A percentile compares a stretch with the other conserved stretches of the same genome.
Evolutionary conservation across 1,140 invertebrate genomes (phyloP).

Genomic region (Drosophila mojavensis): DNA sequence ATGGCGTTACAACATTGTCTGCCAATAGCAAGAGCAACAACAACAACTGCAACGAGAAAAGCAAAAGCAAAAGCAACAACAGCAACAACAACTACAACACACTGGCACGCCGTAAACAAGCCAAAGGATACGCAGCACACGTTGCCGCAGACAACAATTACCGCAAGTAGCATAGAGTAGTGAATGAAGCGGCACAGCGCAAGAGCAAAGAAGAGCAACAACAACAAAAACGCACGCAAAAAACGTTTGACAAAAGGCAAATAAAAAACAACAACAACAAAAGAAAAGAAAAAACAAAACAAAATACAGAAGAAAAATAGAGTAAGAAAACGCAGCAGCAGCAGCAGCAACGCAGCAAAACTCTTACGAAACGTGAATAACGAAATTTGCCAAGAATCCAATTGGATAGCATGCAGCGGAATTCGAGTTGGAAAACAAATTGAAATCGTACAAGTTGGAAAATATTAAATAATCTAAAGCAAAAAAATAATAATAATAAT

Average conservation of each 20-base stretch:
- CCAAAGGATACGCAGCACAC: constrained; percentile 38
- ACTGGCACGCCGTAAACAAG: constrained; percentile 16
- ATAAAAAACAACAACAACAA: background rate
- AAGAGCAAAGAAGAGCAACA: constrained; percentile 4
- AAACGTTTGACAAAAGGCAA: background rate
- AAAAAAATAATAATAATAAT: background rate
- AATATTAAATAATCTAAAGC: constrained; percentile 5
- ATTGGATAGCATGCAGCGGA: constrained; percentile 1
- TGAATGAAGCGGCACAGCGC: constrained; percentile 9
- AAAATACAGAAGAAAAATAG: constrained; percentile 15
- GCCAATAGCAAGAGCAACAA: constrained; percentile 23
- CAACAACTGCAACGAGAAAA: constrained; percentile 5
- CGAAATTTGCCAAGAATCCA: constrained; percentile 28
- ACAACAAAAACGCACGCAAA: background rate
- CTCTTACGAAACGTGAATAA: constrained; percentile 49
- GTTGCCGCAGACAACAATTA: constrained; percentile 29
- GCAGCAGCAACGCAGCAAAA: constrained; percentile 23
- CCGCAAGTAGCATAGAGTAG: constrained; percentile 30
- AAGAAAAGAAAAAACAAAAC: constrained; percentile 6
- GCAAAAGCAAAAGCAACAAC: constrained; percentile 22
- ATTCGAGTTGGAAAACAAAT: constrained; percentile 10
- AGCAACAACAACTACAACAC: constrained; percentile 3
- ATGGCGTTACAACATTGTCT: constrained; percentile 65
- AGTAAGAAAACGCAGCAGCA: background rate
- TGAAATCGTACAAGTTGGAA: background rate